Evolutionary conservation across 2,113 vertebrate genomes (phyloP).

Genomic region (Seriola dumerili): DNA sequence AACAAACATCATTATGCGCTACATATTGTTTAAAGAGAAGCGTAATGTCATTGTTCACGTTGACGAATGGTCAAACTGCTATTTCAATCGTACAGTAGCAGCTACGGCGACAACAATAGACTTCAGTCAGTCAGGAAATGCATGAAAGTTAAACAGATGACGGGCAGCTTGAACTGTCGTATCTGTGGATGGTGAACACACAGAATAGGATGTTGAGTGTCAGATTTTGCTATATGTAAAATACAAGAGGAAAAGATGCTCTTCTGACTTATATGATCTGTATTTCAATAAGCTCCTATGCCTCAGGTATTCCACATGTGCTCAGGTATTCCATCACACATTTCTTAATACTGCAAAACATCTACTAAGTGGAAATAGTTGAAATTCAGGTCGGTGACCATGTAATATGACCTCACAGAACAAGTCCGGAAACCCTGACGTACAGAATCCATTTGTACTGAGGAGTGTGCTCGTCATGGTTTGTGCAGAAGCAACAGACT

Average conservation of each 20-base stretch:
- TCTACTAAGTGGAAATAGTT: not conserved
- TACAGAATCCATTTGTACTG: not conserved
- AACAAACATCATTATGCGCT: constrained; percentile 21
- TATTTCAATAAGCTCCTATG: not conserved
- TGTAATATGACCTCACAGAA: not conserved
- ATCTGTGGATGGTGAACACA: not conserved
- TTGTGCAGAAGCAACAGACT: constrained; percentile 27
- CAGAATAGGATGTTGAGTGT: not conserved
- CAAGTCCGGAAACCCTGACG: not conserved
- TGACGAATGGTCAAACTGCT: not conserved
- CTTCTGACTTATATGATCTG: not conserved
- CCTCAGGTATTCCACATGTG: not conserved
- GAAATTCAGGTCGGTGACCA: not conserved
- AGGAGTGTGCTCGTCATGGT: constrained; percentile 23
- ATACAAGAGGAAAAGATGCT: not conserved
- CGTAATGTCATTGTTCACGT: not conserved
- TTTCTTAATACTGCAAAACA: not conserved
- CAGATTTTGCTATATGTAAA: constrained; percentile 17
- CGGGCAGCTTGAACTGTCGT: not conserved
- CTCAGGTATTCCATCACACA: not conserved
- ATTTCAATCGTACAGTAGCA: not conserved
- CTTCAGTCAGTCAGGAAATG: not conserved
- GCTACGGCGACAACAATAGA: not conserved
- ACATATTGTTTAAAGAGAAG: not conserved
- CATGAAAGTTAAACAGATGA: not conserved